phyloP scores from a whole-genome alignment of 1,140 invertebrate species.

The Leptinotarsa lineolata region DNA sequence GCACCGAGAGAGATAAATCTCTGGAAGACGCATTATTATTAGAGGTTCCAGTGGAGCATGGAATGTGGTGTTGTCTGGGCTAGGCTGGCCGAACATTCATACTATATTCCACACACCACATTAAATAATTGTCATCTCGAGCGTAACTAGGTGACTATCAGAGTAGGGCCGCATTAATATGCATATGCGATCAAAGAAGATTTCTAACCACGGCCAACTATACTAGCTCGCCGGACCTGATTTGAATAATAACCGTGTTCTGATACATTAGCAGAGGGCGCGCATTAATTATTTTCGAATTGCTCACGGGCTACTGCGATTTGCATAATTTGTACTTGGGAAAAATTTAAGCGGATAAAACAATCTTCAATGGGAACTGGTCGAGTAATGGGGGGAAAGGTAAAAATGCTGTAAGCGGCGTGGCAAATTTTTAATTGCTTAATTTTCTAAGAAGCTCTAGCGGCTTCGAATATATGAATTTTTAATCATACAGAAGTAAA shows the following conservation, averaged over 20 bases:
- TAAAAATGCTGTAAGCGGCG: constrained; percentile 18
- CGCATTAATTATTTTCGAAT: constrained; percentile 22
- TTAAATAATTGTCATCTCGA: constrained; percentile 20
- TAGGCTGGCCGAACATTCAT: constrained; percentile 1
- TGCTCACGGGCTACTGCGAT: constrained; percentile 21
- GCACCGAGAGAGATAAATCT: not conserved
- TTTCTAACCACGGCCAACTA: constrained; percentile 12
- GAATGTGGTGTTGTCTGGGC: not conserved
- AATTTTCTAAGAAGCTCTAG: constrained; percentile 18
- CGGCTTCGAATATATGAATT: constrained; percentile 12
- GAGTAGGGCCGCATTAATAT: constrained; percentile 10
- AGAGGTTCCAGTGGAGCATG: constrained; percentile 1
- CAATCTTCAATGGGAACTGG: not conserved
- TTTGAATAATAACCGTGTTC: constrained; percentile 17
- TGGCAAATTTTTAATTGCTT: constrained; percentile 25
- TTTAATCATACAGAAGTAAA: constrained; percentile 1
- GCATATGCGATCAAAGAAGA: constrained; percentile 23
- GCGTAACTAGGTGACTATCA: constrained; percentile 20
- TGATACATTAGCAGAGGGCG: constrained; percentile 16
- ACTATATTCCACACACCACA: constrained; percentile 14
- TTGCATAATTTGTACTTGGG: constrained; percentile 23
- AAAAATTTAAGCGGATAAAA: constrained; percentile 13
- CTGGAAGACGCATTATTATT: constrained; percentile 3
- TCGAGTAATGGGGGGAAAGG: constrained; percentile 5
- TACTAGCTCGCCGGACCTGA: not conserved